These are phyloP conservation scores for Cnemophilus loriae DNA, from an alignment of 2,113 vertebrate species.

Conservation along the genomic window DNA sequence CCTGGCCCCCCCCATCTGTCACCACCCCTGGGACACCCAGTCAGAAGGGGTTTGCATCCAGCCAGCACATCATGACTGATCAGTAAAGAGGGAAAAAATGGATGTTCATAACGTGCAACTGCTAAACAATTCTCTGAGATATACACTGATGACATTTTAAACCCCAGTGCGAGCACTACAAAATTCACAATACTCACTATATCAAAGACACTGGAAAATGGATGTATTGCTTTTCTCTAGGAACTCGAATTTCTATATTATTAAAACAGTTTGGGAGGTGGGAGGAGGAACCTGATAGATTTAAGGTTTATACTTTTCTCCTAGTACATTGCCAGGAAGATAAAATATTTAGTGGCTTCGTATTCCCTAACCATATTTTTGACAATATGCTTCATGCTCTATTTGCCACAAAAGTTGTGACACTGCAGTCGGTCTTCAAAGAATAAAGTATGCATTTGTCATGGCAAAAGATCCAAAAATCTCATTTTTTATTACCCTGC, in stretches of 20 bases:
- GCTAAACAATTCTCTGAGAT: conserved; percentile 11
- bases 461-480: conserved; percentile 59
- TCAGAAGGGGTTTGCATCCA: background rate
- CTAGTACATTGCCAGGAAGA: conserved; percentile 48
- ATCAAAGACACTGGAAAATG: conserved; percentile 38
- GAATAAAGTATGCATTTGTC: conserved; percentile 61
- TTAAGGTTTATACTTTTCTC: conserved; percentile 55
- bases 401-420: conserved; percentile 59
- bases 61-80: background rate
- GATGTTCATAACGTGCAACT: fast-evolving
- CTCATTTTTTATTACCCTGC: conserved; percentile 64
- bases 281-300: conserved; percentile 62
- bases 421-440: conserved; percentile 49
- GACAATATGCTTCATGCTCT: conserved; percentile 65
- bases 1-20: background rate
- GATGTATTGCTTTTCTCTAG: conserved; percentile 21
- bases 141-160: conserved; percentile 4
- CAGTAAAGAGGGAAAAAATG: background rate
- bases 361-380: conserved; percentile 65
- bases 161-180: background rate
- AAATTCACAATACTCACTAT: conserved; percentile 19
- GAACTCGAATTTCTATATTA: conserved; percentile 61
- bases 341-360: conserved; percentile 66
- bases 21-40: background rate
- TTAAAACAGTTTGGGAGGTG: conserved; percentile 63